Base-by-base conservation (phyloP, 1,140 invertebrate genomes). In the Lanistes nyassanus region DNA sequence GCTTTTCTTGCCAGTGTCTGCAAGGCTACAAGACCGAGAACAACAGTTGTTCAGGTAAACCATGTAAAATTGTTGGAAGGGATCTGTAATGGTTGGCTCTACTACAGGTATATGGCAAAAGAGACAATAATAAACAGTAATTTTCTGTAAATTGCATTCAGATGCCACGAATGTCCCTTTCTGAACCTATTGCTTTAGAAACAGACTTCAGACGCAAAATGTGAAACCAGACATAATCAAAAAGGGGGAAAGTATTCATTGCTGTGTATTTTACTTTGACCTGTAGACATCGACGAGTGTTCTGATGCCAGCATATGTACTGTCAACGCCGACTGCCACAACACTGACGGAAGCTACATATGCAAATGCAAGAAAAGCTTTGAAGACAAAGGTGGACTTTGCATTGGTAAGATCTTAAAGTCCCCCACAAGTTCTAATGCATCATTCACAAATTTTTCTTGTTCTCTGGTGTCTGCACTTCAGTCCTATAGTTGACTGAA, bases 321-420 rank as follows among this genome's bases (percentile, higher is more conserved):
- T 0, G 13, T n/a, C 21, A 21, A 76, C 47, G 53, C 69, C 29
- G 39, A 9, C 34, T 79, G 78, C 47, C 13, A 36, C 34, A 79
- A 74, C 31, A 76, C 58, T 19, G 64, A 55, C 21, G 70, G 70
- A 16, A 26, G 47, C 19, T 79, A 60, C 66, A 74, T 13, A 23
- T 79, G 78, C 66, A 67, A 31, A 23, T 79, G 78, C 58, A 37
- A 37, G 11, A 7, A 47, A 37, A 75, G 78, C 26, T 79, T 68
- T n/a, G 23, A 60, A 3, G 62, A 66, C 62, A 55, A 6, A 68
- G 37, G 31, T 26, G 55, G 34, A 29, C 26, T 42, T 21, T 76
- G 75, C 37, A 2, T 9, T 3, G 75, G 75, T 76, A 39, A 71
- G 68, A 53, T 1, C 29, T 11, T 16, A 13, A 16, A 3, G 42